These are phyloP conservation scores for Datnioides undecimradiatus DNA, from an alignment of 2,113 vertebrate genomes.

Conservation along the genomic window DNA sequence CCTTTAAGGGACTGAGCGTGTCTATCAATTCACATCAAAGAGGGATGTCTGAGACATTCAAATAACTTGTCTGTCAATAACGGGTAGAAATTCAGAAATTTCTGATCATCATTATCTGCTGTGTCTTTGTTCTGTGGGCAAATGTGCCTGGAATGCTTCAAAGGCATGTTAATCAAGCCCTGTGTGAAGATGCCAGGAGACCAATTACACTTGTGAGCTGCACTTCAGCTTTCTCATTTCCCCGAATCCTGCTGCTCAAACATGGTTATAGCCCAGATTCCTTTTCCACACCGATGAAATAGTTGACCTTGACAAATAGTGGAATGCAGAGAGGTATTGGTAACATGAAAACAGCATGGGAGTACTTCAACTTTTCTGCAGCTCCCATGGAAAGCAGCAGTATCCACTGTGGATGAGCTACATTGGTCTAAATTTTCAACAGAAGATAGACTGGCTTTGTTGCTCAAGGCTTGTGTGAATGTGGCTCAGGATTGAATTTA, in stretches of 20 bases:
- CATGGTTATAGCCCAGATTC: slow-evolving; percentile 64
- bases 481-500: slow-evolving; percentile 33
- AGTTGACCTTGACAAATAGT: slow-evolving; percentile 77
- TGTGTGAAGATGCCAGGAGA: slow-evolving; percentile 80
- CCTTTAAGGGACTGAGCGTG: slow-evolving; percentile 54
- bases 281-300: slow-evolving; percentile 56
- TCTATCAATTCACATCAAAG: slow-evolving; percentile 72
- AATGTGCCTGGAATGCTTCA: slow-evolving; percentile 82
- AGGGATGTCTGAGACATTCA: slow-evolving; percentile 51
- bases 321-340: slow-evolving; percentile 52
- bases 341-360: slow-evolving; percentile 50
- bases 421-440: slow-evolving; percentile 34
- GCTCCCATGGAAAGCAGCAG: slow-evolving; percentile 25
- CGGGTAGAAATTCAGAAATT: slow-evolving; percentile 52
- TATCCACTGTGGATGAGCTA: neutral
- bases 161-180: slow-evolving; percentile 83
- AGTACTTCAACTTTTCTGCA: slow-evolving; percentile 43
- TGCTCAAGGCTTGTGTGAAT: slow-evolving; percentile 43
- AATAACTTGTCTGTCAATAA: slow-evolving; percentile 65
- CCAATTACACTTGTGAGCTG: slow-evolving; percentile 81
- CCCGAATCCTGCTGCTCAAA: slow-evolving; percentile 75
- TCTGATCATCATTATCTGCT: slow-evolving; percentile 75
- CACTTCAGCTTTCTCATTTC: slow-evolving; percentile 76
- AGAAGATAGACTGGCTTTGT: slow-evolving; percentile 30
- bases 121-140: slow-evolving; percentile 80